Percentiles rank a stretch among this genome's conserved stretches.
These are phyloP conservation scores for Graptemys geographica DNA, from an alignment of 2,797 vertebrate species.

Conservation along the genomic window DNA sequence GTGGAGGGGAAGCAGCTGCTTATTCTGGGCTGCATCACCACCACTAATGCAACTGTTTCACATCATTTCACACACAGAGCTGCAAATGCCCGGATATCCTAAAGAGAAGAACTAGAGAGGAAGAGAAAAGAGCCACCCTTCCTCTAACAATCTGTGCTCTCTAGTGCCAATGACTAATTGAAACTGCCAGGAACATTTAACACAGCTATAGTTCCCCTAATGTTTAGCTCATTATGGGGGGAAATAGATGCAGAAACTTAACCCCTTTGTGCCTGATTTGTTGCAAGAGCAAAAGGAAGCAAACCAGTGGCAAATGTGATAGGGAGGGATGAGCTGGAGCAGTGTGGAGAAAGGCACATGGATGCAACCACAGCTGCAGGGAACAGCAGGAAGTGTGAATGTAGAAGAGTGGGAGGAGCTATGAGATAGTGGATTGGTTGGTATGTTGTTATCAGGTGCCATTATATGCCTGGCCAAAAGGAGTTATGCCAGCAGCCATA, in stretches of 20 bases:
- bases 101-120: neutral
- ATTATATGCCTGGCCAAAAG: neutral
- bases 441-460: neutral
- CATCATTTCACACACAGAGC: conserved; percentile 20
- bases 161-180: neutral
- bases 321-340: neutral
- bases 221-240: neutral
- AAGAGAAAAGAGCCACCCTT: neutral
- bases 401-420: neutral
- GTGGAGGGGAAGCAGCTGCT: conserved; percentile 4
- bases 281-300: neutral
- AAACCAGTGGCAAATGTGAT: neutral
- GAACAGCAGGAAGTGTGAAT: neutral
- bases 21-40: neutral
- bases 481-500: neutral
- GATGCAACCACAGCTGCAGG: neutral
- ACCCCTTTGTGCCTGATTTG: neutral
- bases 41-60: conserved; percentile 11
- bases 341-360: neutral
- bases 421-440: neutral
- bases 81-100: neutral
- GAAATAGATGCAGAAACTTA: neutral
- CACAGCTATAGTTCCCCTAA: neutral
- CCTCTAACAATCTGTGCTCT: neutral
- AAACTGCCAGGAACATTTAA: conserved; percentile 7